Evolutionary conservation across 2,797 vertebrate species (phyloP).

Genomic region (Coreius guichenoti): DNA sequence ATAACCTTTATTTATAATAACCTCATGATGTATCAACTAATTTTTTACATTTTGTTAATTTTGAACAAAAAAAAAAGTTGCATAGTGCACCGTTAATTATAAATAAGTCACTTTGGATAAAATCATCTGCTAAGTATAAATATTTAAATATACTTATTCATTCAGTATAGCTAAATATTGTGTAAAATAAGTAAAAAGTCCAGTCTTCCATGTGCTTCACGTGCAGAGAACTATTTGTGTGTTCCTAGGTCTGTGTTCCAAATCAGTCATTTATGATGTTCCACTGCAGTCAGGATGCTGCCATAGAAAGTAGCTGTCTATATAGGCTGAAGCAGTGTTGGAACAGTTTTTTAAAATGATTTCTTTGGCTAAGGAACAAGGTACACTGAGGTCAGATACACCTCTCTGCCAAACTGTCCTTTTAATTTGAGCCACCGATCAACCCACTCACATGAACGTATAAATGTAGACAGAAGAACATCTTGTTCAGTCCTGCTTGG

Average conservation of each 20-base stretch:
- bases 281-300: conserved; percentile 4
- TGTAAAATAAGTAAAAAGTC: background rate
- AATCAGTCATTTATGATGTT: background rate
- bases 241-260: background rate
- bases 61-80: background rate
- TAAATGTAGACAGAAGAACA: background rate
- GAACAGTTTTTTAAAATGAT: background rate
- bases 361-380: background rate
- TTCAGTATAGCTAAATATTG: background rate
- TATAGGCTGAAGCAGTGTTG: background rate
- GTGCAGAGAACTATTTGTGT: background rate
- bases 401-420: background rate
- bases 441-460: background rate
- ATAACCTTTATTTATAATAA: too few species aligned
- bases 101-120: background rate
- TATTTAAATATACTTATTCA: too few species aligned
- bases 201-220: background rate
- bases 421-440: conserved; percentile 29
- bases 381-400: conserved; percentile 14
- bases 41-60: too few species aligned
- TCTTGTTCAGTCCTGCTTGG: conserved; percentile 4
- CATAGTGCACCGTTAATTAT: background rate
- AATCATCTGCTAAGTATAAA: background rate
- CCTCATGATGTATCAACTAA: too few species aligned
- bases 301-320: conserved; percentile 1